Base-by-base conservation (phyloP, 2,113 vertebrate genomes). In the Plecotus auritus region DNA sequence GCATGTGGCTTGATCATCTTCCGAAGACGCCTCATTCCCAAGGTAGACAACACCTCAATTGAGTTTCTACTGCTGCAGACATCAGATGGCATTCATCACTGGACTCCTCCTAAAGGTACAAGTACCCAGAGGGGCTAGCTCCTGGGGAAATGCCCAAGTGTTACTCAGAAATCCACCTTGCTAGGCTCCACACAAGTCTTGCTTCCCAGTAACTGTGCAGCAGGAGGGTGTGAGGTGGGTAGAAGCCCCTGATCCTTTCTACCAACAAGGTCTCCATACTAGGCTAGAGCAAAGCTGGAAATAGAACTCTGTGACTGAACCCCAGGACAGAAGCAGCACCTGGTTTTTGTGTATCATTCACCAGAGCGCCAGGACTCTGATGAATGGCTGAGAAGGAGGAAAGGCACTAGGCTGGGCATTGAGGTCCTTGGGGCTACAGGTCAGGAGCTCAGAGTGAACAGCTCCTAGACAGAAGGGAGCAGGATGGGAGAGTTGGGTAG, bases 41-140 rank as follows among this genome's bases (percentile, higher is more conserved):
- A 96, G n/a, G 59, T 91, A 30, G 35, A 97, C 64, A 98, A 98
- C n/a, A 92, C 96, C 78, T 66, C 91, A 30, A 98, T 99, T 0
- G 99, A 99, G 94, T 99, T 99, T 96, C 99, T 99, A 7, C 99
- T 99, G 11, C 98, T 99, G 40, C 99, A 99, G 98, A 99, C 99
- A 0, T 99, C 99, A 3, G 99, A 99, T 1, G 99, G 99, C 45
- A 97, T 97, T 42, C 99, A 99, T 95, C 99, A 99, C 98, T 99
- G 99, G 99, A 99, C 99, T 13, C 99, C 99, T 18, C 99, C 99
- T 37, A 99, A 99, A 99, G 99, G 99, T 99, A 72, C n/a, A 16
- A 47, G 54, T 47, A 51, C 10, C 49, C 54, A 83, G 80, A 45
- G 56, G 61, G 77, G 23, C 28, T 93, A 56, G 73, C 18, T 72